Conservation (phyloP, 1,140 invertebrate species). For the Notospermus geniculatus region DNA sequence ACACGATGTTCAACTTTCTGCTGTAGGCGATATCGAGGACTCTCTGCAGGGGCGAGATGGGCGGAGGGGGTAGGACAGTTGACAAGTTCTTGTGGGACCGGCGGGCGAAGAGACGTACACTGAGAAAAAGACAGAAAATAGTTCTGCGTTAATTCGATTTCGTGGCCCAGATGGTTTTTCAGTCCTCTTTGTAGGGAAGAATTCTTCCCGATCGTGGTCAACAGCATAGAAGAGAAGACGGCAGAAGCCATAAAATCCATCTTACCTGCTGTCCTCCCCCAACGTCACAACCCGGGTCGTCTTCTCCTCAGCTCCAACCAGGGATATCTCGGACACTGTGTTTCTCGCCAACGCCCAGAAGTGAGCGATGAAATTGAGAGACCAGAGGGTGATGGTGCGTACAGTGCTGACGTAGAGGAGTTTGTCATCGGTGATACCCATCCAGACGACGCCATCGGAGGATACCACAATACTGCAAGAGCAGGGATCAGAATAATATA, state of each 20-base stretch:
- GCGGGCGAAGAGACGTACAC: conserved; percentile 46
- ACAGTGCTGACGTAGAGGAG: conserved; percentile 45
- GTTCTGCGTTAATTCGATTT: too few species aligned
- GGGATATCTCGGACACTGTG: conserved; percentile 31
- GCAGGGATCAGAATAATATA: conserved; percentile 8
- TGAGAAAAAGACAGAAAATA: conserved; percentile 25
- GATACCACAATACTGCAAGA: conserved; percentile 42
- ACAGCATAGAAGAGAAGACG: neutral
- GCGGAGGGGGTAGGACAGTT: conserved; percentile 52
- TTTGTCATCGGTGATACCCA: conserved; percentile 52
- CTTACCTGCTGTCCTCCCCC: conserved; percentile 49
- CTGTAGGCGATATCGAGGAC: conserved; percentile 48
- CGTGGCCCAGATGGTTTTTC: too few species aligned
- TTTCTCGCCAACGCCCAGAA: conserved; percentile 48
- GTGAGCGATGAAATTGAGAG: conserved; percentile 45
- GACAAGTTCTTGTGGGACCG: conserved; percentile 43
- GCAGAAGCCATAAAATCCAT: too few species aligned
- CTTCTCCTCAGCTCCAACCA: conserved; percentile 36
- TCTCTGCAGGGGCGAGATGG: conserved; percentile 42
- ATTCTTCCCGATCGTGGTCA: neutral
- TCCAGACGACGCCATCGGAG: conserved; percentile 49
- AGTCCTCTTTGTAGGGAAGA: too few species aligned
- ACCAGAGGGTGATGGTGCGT: conserved; percentile 46
- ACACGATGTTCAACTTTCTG: conserved; percentile 47
- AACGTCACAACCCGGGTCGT: conserved; percentile 43